A percentile compares a stretch with the other conserved stretches of the same genome.
Evolutionary conservation across 2,888 invertebrate species (phyloP).

Genomic region (Drosophila atripex): DNA sequence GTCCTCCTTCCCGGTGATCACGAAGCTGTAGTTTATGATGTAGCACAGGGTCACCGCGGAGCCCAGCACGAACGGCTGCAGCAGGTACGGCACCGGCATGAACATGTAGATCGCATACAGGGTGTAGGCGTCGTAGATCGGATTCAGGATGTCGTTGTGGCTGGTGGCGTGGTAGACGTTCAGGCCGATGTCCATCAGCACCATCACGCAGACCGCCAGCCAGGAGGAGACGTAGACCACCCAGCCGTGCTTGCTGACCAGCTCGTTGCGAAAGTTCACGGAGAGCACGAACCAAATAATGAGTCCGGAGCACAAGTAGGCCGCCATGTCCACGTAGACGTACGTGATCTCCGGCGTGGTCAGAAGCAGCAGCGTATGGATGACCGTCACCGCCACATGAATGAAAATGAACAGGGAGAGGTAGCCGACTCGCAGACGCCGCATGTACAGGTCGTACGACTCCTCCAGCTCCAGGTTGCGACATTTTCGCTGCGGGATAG

Average conservation of each 20-base stretch:
- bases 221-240: conserved; percentile 83
- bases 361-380: conserved; percentile 87
- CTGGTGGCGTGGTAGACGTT: conserved; percentile 87
- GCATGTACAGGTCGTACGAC: conserved; percentile 90
- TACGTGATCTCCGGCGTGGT: conserved; percentile 83
- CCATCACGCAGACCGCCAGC: conserved; percentile 85
- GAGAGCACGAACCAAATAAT: conserved; percentile 82
- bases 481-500: conserved; percentile 88
- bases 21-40: conserved; percentile 85
- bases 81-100: conserved; percentile 90
- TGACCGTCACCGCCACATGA: conserved; percentile 87
- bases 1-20: conserved; percentile 77
- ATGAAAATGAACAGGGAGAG: conserved; percentile 90
- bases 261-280: conserved; percentile 81
- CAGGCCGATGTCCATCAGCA: conserved; percentile 87
- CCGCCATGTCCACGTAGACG: conserved; percentile 81
- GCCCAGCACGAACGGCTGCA: conserved; percentile 89
- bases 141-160: conserved; percentile 85
- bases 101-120: conserved; percentile 93
- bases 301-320: conserved; percentile 77
- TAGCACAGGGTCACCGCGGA: conserved; percentile 88
- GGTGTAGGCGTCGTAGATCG: conserved; percentile 89
- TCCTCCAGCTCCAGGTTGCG: conserved; percentile 89
- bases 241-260: conserved; percentile 82
- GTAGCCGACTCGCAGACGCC: conserved; percentile 90